Percentiles rank a stretch among this genome's conserved stretches.
phyloP scores from a whole-genome alignment of 2,113 vertebrate genomes.

The Lota lota region DNA sequence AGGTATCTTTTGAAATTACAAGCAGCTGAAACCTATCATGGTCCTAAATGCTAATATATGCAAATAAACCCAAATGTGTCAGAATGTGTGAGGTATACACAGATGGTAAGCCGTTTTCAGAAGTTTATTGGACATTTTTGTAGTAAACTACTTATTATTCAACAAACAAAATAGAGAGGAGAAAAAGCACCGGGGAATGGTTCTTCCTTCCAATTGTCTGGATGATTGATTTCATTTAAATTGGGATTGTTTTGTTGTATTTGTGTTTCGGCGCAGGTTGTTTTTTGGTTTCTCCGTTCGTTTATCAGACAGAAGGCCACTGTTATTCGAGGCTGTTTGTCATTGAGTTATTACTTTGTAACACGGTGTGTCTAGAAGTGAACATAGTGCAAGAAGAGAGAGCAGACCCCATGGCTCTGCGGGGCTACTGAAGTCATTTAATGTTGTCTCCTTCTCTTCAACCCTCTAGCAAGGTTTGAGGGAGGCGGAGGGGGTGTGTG shows the following conservation, averaged over 20 bases:
- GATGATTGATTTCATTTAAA: conserved; percentile 1
- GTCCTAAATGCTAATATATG: too few relatives aligned
- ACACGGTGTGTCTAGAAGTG: conserved; percentile 21
- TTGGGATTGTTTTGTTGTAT: neutral
- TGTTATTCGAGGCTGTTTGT: conserved; percentile 20
- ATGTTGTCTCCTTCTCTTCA: conserved; percentile 35
- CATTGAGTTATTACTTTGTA: conserved; percentile 50
- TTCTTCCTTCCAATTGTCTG: neutral
- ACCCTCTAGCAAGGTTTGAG: neutral
- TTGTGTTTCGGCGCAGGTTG: too few relatives aligned
- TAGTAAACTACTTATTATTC: too few relatives aligned
- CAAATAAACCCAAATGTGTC: too few relatives aligned
- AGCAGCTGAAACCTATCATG: too few relatives aligned
- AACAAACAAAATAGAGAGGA: too few relatives aligned
- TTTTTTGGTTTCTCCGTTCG: conserved; percentile 4
- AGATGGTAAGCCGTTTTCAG: too few relatives aligned
- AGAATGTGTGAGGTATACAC: too few relatives aligned
- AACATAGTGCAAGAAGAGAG: conserved; percentile 13
- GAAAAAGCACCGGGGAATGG: too few relatives aligned
- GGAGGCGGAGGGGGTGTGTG: too few relatives aligned
- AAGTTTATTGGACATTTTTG: too few relatives aligned
- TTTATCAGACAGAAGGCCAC: conserved; percentile 9
- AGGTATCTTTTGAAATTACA: too few relatives aligned
- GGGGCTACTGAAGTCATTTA: conserved; percentile 48
- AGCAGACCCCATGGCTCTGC: conserved; percentile 23